These are phyloP conservation scores for Yponomeuta cagnagella DNA, from an alignment of 2,888 invertebrate species.

Conservation along the genomic window DNA sequence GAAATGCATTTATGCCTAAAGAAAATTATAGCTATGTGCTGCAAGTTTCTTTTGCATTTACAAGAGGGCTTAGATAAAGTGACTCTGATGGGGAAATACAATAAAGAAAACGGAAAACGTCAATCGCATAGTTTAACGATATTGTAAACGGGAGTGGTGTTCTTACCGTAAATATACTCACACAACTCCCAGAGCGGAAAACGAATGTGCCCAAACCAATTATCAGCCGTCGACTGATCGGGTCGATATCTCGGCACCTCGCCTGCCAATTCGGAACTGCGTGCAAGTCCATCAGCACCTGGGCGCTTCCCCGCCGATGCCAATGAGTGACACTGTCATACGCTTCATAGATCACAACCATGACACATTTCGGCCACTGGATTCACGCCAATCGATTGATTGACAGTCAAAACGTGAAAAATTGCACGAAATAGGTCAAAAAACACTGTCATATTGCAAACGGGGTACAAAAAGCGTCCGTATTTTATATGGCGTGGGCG, in stretches of 20 bases:
- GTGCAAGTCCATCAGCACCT: conserved; percentile 22
- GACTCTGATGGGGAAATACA: too few relatives aligned
- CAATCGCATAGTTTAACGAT: too few relatives aligned
- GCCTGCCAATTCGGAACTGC: conserved; percentile 50
- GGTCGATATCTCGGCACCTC: conserved; percentile 22
- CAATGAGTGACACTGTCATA: conserved; percentile 52
- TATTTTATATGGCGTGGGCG: background rate
- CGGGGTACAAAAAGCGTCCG: background rate
- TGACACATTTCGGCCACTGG: conserved; percentile 51
- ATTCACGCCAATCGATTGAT: conserved; percentile 38
- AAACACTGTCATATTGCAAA: background rate
- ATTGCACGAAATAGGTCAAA: background rate
- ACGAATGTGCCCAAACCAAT: background rate
- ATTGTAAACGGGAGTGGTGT: too few relatives aligned
- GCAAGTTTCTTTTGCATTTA: too few relatives aligned
- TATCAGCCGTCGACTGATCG: conserved; percentile 26
- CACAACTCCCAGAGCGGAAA: background rate
- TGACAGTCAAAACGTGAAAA: conserved; percentile 8
- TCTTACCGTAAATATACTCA: background rate
- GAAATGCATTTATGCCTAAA: too few relatives aligned
- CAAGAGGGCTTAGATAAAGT: too few relatives aligned
- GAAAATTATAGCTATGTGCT: too few relatives aligned
- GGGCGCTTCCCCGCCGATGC: conserved; percentile 32
- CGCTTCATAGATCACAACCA: conserved; percentile 40
- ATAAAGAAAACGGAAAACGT: too few relatives aligned